Evolutionary conservation across 35 echinoderm and acorn worm species (phyloP), one percentile per base, ranked within the genome.

Genomic region (Apostichopus californicus): DNA sequence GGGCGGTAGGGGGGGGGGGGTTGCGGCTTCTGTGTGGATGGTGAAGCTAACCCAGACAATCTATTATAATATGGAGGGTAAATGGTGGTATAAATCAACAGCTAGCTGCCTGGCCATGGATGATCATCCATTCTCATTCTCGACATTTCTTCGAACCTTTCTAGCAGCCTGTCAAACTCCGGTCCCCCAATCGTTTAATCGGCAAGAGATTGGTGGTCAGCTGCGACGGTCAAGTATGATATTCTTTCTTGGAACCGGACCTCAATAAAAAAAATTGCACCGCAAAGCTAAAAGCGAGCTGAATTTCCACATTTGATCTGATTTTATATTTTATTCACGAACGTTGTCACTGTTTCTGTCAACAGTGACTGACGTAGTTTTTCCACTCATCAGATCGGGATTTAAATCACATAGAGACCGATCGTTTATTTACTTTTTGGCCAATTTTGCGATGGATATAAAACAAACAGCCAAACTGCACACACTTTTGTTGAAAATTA

Each of bases 211-310:
- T 18, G 71, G 71, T 75, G 71, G 71, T 75, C 71, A 75, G 71
- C 71, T 75, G 71, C 34, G 34, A 46, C 71, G 71, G 71, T 75
- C 71, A 75, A 75, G 71, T 75, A 75, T 75, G 71, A 75, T 6
- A 75, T 75, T 75, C 15, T 75, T 75, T 22, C 13, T 75, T 18
- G n/a, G 17, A 75, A 22, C 6, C 12, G 7, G 21, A 20, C n/a
- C 4, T 75, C 17, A 75, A 10, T 14, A 75, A 75, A 75, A 75
- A 75, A 22, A 2, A 18, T 75, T 22, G 21, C 71, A n/a, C 71
- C 15, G 17, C 71, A 18, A 18, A n/a, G 6, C 17, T 21, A 22
- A 75, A 22, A 75, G 71, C 71, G n/a, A 18, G 7, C 18, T 68
- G 17, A 73, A 18, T 18, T 61, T 1, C 12, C 8, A 61, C 58